Base-by-base conservation (phyloP, 2,888 invertebrate species). In the Dascillus cervinus region DNA sequence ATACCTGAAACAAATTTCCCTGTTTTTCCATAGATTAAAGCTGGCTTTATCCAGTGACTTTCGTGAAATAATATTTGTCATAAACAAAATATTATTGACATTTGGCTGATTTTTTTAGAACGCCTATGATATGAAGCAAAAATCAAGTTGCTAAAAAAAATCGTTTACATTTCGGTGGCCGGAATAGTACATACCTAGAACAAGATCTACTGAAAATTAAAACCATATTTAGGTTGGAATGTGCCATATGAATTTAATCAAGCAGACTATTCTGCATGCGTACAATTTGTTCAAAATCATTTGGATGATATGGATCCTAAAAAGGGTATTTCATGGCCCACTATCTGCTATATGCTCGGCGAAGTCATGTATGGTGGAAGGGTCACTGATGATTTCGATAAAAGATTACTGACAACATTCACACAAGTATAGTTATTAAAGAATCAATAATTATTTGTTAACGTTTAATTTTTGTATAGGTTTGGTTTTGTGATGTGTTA, bases 381-480 rank as follows among this genome's bases (percentile, higher is more conserved):
- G 47, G 95, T 96, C 0, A 96, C 96, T 0, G 96, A 96, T 56
- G 95, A 96, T 61, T 96, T 92, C 58, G 96, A 96, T 65, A 95
- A 95, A 64, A 75, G 94, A 15, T 70, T 96, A 11, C 66, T 96
- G 21, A 90, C 85, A 12, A 94, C 95, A 0, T 96, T 95, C 56
- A 90, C 92, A 0, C 83, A 88, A 53, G 63, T 61, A 35, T 8
- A n/a, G n/a, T n/a, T n/a, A n/a, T n/a, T n/a, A n/a, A n/a, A n/a
- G n/a, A n/a, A n/a, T n/a, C n/a, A n/a, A n/a, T n/a, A n/a, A n/a
- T n/a, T n/a, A n/a, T n/a, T n/a, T n/a, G n/a, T n/a, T n/a, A n/a
- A n/a, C n/a, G n/a, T 22, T 15, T 9, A 12, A 13, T 11, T 27
- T 11, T 24, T 8, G 32, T 32, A 14, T 33, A 60, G 60, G 87